Evolutionary conservation across 2,113 vertebrate genomes (phyloP), one percentile per base, ranked within the genome.

Genomic region (Colius striatus): DNA sequence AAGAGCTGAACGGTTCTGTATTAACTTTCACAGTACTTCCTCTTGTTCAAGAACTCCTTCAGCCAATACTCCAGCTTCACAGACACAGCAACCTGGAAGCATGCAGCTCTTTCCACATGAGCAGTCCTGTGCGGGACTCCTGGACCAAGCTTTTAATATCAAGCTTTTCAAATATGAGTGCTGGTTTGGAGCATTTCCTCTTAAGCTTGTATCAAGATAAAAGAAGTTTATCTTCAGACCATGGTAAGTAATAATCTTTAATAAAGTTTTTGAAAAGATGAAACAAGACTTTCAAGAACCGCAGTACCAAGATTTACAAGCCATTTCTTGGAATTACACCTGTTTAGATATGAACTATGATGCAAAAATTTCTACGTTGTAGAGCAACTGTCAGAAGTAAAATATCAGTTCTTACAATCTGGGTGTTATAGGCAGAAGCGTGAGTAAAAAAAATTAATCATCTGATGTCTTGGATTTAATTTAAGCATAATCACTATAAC

Each of bases 21-120:
- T 47, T 72, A 72, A 29, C 22, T 32, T 43, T 29, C 30, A 21
- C n/a, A 36, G 18, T 41, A 41, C 51, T 57, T 73, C 7, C n/a
- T 87, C 50, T 58, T n/a, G 16, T 22, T 62, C 9, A 8, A 4
- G 4, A 79, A 74, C 8, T 15, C 32, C 25, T 30, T 36, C 17
- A 25, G 48, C 29, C 2, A 1, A 53, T 29, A 26, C 7, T 23
- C 21, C 66, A 75, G 30, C 23, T 62, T 27, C 70, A 66, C 16
- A 65, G 10, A 79, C 11, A 25, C 5, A 77, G 8, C 38, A 62
- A 63, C 48, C 5, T 36, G 6, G 19, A 29, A 1, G 1, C 12
- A 38, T 0, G 1, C 38, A 85, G 17, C 66, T 62, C 36, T 45
- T 67, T 19, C n/a, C 30, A 16, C 1, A 1, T 3, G 1, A 16